Evolutionary conservation across 1,140 invertebrate species (phyloP).

Genomic region (Calycopis cecrops): DNA sequence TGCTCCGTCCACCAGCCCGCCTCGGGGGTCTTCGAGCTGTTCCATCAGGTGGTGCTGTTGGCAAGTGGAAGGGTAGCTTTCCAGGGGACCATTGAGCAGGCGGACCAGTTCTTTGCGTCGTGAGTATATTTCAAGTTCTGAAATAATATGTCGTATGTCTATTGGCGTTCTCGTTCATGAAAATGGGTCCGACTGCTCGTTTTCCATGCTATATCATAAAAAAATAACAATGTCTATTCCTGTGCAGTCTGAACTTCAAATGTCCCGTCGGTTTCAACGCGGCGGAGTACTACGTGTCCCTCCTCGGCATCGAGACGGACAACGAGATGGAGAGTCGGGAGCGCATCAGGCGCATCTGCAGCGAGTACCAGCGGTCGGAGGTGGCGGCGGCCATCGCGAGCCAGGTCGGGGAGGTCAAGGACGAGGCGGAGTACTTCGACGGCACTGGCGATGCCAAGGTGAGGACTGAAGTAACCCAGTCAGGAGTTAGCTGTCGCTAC

Average conservation of each 20-base stretch:
- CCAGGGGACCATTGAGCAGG: slow-evolving; percentile 82
- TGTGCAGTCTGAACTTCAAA: slow-evolving; percentile 55
- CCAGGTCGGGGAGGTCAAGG: slow-evolving; percentile 51
- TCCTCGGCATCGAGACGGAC: slow-evolving; percentile 75
- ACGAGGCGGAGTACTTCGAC: slow-evolving; percentile 59
- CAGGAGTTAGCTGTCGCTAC: no score
- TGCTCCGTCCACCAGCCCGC: slow-evolving; percentile 93
- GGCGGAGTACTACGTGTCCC: slow-evolving; percentile 82
- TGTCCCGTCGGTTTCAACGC: slow-evolving; percentile 83
- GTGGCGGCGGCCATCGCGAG: slow-evolving; percentile 49
- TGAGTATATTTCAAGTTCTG: slow-evolving; percentile 50
- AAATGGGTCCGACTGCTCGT: no score
- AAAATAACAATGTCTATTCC: no score
- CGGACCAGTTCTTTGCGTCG: slow-evolving; percentile 79
- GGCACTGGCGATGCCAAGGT: slow-evolving; percentile 52
- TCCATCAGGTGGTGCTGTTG: slow-evolving; percentile 86
- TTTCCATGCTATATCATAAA: not conserved
- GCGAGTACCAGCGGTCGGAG: slow-evolving; percentile 70
- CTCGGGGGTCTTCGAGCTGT: slow-evolving; percentile 88
- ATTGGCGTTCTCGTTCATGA: no score
- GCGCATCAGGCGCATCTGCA: slow-evolving; percentile 74
- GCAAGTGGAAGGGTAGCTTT: slow-evolving; percentile 87
- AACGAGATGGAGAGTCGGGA: slow-evolving; percentile 70
- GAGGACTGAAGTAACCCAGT: not conserved
- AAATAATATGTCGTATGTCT: no score